A percentile compares a stretch with the other conserved stretches of the same genome.
Evolutionary conservation across 2,113 vertebrate species (phyloP).

Genomic region (Lucifuga dentata): DNA sequence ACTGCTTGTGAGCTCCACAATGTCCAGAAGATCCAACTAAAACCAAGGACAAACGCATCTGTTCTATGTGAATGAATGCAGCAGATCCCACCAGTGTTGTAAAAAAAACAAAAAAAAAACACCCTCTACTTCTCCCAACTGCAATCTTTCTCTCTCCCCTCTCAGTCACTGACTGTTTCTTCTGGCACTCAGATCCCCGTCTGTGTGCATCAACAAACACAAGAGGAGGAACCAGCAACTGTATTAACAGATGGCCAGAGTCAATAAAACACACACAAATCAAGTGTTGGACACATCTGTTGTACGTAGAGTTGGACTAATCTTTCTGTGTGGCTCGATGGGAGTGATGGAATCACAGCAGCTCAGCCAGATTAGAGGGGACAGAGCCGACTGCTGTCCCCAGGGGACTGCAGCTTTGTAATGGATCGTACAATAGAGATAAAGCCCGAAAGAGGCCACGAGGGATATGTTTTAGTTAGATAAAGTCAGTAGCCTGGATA

Average conservation of each 20-base stretch:
- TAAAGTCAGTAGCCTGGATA: slow-evolving; percentile 41
- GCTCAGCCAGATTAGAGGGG: slow-evolving; percentile 71
- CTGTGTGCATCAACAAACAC: slow-evolving; percentile 83
- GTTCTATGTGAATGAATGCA: slow-evolving; percentile 34
- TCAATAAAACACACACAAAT: slow-evolving; percentile 87
- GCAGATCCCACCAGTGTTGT: slow-evolving; percentile 24
- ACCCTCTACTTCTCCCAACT: slow-evolving; percentile 39
- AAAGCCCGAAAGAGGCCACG: slow-evolving; percentile 35
- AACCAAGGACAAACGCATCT: slow-evolving; percentile 42
- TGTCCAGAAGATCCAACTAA: slow-evolving; percentile 11
- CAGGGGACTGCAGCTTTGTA: slow-evolving; percentile 58
- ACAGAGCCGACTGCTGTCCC: slow-evolving; percentile 49
- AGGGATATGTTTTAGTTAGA: slow-evolving; percentile 38
- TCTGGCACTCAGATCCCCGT: slow-evolving; percentile 74
- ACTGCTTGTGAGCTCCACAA: slow-evolving; percentile 4
- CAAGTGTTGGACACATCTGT: slow-evolving; percentile 82
- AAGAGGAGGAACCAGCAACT: slow-evolving; percentile 80
- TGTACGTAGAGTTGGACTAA: slow-evolving; percentile 71
- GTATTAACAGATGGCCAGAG: slow-evolving; percentile 88
- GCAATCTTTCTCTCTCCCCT: slow-evolving; percentile 48
- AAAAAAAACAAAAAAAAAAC: slow-evolving; percentile 66
- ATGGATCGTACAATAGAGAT: slow-evolving; percentile 61
- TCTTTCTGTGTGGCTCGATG: slow-evolving; percentile 73
- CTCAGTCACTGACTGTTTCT: slow-evolving; percentile 70
- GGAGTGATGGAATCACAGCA: slow-evolving; percentile 76